Conservation (phyloP, 2,888 invertebrate species). For the Phoronis australis region DNA sequence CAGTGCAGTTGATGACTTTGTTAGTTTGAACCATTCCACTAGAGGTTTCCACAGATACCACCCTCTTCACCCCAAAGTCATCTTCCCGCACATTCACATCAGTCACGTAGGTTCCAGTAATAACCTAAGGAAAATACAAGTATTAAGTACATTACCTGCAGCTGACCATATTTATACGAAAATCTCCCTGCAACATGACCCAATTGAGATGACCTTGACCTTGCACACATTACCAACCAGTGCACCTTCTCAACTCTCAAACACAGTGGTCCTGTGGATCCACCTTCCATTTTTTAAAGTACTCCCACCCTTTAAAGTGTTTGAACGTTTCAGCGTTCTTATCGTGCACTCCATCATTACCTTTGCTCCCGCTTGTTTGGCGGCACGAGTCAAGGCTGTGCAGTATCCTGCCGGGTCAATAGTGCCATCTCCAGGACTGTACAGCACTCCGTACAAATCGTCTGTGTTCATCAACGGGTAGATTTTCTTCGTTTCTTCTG, state of each 20-base stretch:
- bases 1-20: constrained; percentile 71
- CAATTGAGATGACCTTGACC: too few species aligned
- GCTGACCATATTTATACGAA: too few species aligned
- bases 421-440: constrained; percentile 74
- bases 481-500: constrained; percentile 69
- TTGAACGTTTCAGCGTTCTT: too few species aligned
- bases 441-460: constrained; percentile 71
- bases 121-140: constrained; percentile 12
- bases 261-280: too few species aligned
- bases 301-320: too few species aligned
- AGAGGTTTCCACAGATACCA: constrained; percentile 72
- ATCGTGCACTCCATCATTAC: too few species aligned
- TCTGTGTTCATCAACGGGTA: constrained; percentile 73
- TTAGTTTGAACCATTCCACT: constrained; percentile 71
- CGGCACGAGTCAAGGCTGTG: constrained; percentile 68
- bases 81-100: constrained; percentile 67
- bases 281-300: too few species aligned
- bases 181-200: too few species aligned
- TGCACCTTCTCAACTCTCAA: too few species aligned
- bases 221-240: too few species aligned
- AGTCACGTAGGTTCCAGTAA: constrained; percentile 36
- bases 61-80: constrained; percentile 62
- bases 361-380: constrained; percentile 67
- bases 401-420: constrained; percentile 81
- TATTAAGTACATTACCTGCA: too few species aligned